Percentiles rank a stretch among this genome's conserved stretches.
These are phyloP conservation scores for Chionomys nivalis DNA, from an alignment of 2,113 vertebrate species.

Conservation along the genomic window DNA sequence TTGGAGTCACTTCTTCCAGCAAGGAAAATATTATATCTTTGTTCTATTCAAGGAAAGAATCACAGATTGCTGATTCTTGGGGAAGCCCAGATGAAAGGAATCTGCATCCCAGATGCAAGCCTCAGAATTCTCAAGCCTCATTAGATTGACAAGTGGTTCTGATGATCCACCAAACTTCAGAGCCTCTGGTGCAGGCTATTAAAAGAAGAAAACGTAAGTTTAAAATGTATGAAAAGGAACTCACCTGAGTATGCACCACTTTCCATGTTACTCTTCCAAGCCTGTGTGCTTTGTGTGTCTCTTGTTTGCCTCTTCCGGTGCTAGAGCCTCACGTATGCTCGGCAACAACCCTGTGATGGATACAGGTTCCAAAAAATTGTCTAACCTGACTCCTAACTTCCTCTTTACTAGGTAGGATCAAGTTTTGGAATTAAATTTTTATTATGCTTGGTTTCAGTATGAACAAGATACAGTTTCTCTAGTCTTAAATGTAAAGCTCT, in stretches of 20 bases:
- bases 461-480: neutral
- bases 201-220: neutral
- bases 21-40: neutral
- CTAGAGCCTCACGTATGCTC: neutral
- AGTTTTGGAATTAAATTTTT: constrained; percentile 6
- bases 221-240: constrained; percentile 19
- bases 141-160: neutral
- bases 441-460: constrained; percentile 45
- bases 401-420: neutral
- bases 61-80: neutral
- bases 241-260: constrained; percentile 49
- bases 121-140: neutral
- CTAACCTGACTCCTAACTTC: neutral
- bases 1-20: neutral
- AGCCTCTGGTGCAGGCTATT: neutral
- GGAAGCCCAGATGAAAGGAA: neutral
- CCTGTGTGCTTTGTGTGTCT: neutral
- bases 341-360: neutral
- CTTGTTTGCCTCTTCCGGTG: neutral
- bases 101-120: neutral
- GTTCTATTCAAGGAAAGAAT: neutral
- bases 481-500: neutral
- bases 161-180: neutral
- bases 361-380: neutral
- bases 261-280: neutral